Evolutionary conservation across 2,888 invertebrate species (phyloP).

Genomic region (Caenorhabditis doughertyi): DNA sequence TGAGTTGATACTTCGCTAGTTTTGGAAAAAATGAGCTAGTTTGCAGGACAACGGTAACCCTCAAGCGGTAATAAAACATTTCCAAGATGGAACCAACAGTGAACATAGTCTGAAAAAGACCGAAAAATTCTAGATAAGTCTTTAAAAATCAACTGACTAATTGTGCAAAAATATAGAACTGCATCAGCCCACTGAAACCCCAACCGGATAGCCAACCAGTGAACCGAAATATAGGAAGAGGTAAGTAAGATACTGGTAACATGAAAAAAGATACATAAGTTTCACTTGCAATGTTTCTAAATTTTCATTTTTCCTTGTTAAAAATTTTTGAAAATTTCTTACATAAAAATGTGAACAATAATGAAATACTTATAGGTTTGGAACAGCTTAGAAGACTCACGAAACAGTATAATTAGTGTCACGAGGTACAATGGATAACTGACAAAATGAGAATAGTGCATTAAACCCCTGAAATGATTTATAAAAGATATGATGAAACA

Average conservation of each 20-base stretch:
- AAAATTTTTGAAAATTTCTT: too few relatives aligned
- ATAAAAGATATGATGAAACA: too few relatives aligned
- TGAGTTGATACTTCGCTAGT: not conserved
- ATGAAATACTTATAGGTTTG: slow-evolving; percentile 28
- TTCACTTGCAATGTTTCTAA: slow-evolving; percentile 30
- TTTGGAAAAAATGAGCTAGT: not conserved
- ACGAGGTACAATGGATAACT: slow-evolving; percentile 20
- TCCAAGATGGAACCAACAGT: slow-evolving; percentile 4
- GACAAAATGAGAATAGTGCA: slow-evolving; percentile 23
- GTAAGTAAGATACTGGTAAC: slow-evolving; percentile 32
- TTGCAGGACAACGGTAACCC: not conserved
- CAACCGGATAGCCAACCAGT: slow-evolving; percentile 16
- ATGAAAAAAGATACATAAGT: slow-evolving; percentile 23
- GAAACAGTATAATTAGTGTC: not conserved
- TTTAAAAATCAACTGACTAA: too few relatives aligned
- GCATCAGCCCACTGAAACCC: slow-evolving; percentile 20
- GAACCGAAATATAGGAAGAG: slow-evolving; percentile 4
- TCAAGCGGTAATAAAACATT: slow-evolving; percentile 30
- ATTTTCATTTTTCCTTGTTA: not conserved
- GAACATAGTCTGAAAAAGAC: not conserved
- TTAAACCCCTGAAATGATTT: not conserved
- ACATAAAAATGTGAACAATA: slow-evolving; percentile 11
- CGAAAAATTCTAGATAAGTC: not conserved
- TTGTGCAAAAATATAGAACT: slow-evolving; percentile 24
- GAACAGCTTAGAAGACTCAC: slow-evolving; percentile 5